A percentile compares a stretch with the other conserved stretches of the same genome.
These are phyloP conservation scores for Acanthaster planci DNA, from an alignment of 35 echinoderm and acorn worm genomes.

Conservation along the genomic window DNA sequence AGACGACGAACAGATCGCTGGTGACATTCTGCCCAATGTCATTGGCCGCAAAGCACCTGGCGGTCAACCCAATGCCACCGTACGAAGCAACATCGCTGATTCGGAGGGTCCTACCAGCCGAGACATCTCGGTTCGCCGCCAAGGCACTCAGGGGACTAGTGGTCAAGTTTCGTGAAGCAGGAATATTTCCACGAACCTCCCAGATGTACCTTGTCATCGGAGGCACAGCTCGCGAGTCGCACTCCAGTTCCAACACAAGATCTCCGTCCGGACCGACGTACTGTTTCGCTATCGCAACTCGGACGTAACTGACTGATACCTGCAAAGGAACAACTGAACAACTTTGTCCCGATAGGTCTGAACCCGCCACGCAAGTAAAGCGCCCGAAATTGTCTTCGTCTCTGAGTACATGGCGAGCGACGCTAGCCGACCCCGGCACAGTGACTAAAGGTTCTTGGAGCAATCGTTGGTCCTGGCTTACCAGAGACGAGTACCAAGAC, in stretches of 20 bases:
- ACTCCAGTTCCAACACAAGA: not conserved
- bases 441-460: not conserved
- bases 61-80: not conserved
- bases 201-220: not conserved
- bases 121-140: not conserved
- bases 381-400: not conserved
- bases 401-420: not conserved
- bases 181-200: not conserved
- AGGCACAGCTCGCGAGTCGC: not conserved
- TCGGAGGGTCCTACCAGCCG: not conserved
- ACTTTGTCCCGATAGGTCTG: not conserved
- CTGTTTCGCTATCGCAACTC: not conserved
- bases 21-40: not conserved
- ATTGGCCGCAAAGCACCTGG: not conserved
- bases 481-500: not conserved
- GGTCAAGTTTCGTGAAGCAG: not conserved
- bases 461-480: not conserved
- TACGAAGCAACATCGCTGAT: not conserved
- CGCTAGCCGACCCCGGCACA: not conserved
- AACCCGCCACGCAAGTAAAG: not conserved
- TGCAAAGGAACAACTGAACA: not conserved
- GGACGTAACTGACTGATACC: not conserved
- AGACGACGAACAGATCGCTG: not conserved
- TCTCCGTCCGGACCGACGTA: not conserved
- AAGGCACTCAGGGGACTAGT: not conserved